Percentiles rank a stretch among this genome's conserved stretches.
Evolutionary conservation across 1,140 invertebrate species (phyloP).

Genomic region (Diorhabda elongata): DNA sequence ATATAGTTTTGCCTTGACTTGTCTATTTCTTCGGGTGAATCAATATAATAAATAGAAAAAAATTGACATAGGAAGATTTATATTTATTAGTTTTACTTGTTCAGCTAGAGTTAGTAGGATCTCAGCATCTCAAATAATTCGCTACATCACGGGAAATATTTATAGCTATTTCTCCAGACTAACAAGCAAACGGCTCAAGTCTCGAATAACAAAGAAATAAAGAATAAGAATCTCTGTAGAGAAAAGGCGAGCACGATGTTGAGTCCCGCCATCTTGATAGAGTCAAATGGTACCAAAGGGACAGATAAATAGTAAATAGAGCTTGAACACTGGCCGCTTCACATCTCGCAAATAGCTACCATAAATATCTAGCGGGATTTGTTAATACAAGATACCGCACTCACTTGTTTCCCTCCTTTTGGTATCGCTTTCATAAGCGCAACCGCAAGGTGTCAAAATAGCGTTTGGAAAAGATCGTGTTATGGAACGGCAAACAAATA

Average conservation of each 20-base stretch:
- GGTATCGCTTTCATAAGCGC: background rate
- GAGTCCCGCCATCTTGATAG: constrained; percentile 42
- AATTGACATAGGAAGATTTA: no score
- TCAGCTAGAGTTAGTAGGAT: no score
- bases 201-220: background rate
- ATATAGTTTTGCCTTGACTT: no score
- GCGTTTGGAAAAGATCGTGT: no score
- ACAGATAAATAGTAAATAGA: constrained; percentile 46
- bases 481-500: no score
- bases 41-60: no score
- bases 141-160: no score
- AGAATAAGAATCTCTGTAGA: background rate
- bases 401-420: constrained; percentile 13
- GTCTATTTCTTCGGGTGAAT: no score
- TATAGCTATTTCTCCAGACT: background rate
- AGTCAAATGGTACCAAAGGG: constrained; percentile 39
- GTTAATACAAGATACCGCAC: constrained; percentile 16
- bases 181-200: background rate
- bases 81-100: no score
- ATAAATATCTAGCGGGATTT: constrained; percentile 38
- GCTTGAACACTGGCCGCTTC: constrained; percentile 37
- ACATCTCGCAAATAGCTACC: constrained; percentile 42
- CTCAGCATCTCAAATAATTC: no score
- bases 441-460: background rate
- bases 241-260: background rate